These are phyloP conservation scores for Terrapene triunguis DNA, from an alignment of 2,113 vertebrate genomes.

Conservation along the genomic window DNA sequence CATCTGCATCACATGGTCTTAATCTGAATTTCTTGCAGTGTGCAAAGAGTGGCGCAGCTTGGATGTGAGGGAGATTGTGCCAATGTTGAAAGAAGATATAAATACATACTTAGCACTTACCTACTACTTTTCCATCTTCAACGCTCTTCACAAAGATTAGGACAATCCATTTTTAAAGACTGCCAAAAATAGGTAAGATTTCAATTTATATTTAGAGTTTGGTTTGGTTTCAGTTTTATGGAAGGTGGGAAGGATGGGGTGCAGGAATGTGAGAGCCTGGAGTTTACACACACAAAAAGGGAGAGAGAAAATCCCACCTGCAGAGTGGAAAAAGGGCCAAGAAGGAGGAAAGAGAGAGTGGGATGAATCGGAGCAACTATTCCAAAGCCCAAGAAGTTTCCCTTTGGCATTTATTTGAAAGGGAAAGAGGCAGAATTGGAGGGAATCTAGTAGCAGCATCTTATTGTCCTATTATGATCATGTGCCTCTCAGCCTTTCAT, in stretches of 20 bases:
- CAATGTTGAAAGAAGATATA: background rate
- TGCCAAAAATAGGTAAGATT: background rate
- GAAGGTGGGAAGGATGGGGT: background rate
- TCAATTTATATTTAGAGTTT: background rate
- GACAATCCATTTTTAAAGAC: background rate
- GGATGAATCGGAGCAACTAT: background rate
- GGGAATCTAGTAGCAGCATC: background rate
- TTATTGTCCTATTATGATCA: background rate
- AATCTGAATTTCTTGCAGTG: background rate
- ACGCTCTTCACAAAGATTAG: background rate
- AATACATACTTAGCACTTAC: background rate
- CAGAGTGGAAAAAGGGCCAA: background rate
- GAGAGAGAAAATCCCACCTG: background rate
- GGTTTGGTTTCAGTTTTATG: background rate
- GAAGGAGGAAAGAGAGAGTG: background rate
- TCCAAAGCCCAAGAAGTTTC: background rate
- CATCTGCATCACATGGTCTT: background rate
- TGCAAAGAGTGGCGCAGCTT: background rate
- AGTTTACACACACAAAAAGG: background rate
- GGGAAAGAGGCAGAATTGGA: background rate
- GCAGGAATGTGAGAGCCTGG: background rate
- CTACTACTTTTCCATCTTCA: background rate
- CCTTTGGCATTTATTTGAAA: background rate
- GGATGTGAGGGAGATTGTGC: background rate
- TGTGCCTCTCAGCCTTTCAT: background rate